Base-by-base conservation (phyloP, 53 echinoderm and acorn worm species). In the Pentamera pediparva region DNA sequence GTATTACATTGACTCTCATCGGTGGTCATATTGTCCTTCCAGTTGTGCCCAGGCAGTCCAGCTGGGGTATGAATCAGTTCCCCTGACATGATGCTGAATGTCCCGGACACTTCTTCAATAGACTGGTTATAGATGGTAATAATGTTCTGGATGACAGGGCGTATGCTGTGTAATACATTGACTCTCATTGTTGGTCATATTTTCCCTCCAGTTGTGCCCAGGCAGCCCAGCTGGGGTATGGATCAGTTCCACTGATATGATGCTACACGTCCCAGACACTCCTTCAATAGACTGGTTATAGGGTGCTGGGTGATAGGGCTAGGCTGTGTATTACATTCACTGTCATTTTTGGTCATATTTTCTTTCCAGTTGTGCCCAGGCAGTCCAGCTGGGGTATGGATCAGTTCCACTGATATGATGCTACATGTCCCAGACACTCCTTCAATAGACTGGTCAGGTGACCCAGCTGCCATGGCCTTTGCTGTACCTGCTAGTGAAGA, bases 161-260 rank as follows among this genome's bases (percentile, higher is more conserved):
- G n/a, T n/a, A n/a, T n/a, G n/a, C n/a, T n/a, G n/a, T n/a, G n/a
- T n/a, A n/a, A n/a, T n/a, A n/a, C n/a, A n/a, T n/a, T n/a, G n/a
- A n/a, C n/a, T n/a, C n/a, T n/a, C n/a, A n/a, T n/a, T n/a, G n/a
- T n/a, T n/a, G n/a, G n/a, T n/a, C n/a, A n/a, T n/a, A n/a, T n/a
- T n/a, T n/a, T n/a, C n/a, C 43, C 43, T 15, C 15, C 43, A 41
- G 43, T 41, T n/a, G n/a, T n/a, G n/a, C 20, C 48, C 59, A n/a
- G 86, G 77, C 20, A 70, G 85, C 41, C 96, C 96, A 24, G 32
- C 88, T 7, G 96, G 96, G 24, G 96, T 96, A 4, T 96, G 96
- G 96, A 80, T 96, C 37, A 82, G 85, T 65, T 89, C 89, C 56
- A 96, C 96, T 10, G 96, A 96, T 40, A 96, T 96, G 96, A 32